Base-by-base conservation (phyloP, 2,113 vertebrate genomes). In the Oophaga pumilio region DNA sequence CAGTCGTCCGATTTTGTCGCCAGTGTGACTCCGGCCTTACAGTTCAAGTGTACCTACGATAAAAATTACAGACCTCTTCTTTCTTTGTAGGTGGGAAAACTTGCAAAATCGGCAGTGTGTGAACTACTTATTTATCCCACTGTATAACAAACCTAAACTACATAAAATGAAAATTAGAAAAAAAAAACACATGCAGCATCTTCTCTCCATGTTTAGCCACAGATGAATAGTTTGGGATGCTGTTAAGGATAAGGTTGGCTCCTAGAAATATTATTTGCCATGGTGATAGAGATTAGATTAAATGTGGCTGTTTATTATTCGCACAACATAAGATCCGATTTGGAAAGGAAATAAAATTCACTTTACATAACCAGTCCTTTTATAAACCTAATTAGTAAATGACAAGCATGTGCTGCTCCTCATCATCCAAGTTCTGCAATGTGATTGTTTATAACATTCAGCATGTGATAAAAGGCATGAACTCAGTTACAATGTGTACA, bases 221-320 rank as follows among this genome's bases (percentile, higher is more conserved):
- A 28, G 20, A 56, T 53, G 26, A 33, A 26, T 18, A 74, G 20
- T 22, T 76, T 56, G 22, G 28, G 50, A 68, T 84, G 50, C 64
- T 22, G 49, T 1, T 12, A 71, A 13, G 8, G 20, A 60, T 76
- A 26, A 76, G 20, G 15, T 10, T 62, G 56, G 8, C 53, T 60
- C 22, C 6, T 62, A 64, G 49, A 76, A 43, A 62, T 50, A 49
- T 50, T 22, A 85, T 85, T 85, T 74, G 24, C 71, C 84, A 76
- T 85, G 84, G 84, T 62, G 57, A 85, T 85, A n/a, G 20, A 43
- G 68, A 85, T 76, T 85, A 28, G 57, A 85, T 85, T 76, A 85
- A 60, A 76, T 76, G 53, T 26, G 28, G 26, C 33, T 74, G 71
- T 28, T 85, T 57, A n/a, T 59, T 74, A 74, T 85, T 85, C 53